Evolutionary conservation across 2,888 invertebrate genomes (phyloP), one percentile per base, ranked within the genome.

Genomic region (Chrysotoxum bicinctum): DNA sequence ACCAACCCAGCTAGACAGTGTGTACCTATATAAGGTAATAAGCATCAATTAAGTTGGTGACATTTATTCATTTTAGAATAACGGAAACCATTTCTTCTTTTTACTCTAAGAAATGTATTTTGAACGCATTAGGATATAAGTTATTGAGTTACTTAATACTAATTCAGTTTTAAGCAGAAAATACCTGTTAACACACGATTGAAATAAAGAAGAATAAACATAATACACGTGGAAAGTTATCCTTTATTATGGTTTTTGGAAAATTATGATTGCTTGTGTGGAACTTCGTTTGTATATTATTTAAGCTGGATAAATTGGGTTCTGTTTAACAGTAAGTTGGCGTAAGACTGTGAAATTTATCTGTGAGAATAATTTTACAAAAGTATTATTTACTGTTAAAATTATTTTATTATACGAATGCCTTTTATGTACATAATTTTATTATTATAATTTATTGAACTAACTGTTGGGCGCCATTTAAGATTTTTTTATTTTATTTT

Each of bases 41-140:
- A 81, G 81, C 81, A 73, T 85, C 85, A 85, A 85, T 85, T 80
- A 85, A 85, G 81, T 50, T 72, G 30, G 80, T 70, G 72, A 52
- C 75, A 84, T 80, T 77, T 54, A 30, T 74, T 74, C 60, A 23
- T 75, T 69, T 62, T 45, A 35, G 40, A 21, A 32, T 12, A 40
- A 40, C 54, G 37, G 40, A 16, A 48, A 9, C 9, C 30, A 43
- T 35, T 35, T 37, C 26, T 12, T 19, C 14, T 21, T 12, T 7
- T 40, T 16, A 3, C 16, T 30, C 26, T 3, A 8, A 54, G 62
- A 68, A 68, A 62, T 74, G 32, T 69, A 54, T 69, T 73, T 73
- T 19, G 62, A 45, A 35, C 45, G 54, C 66, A 79, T 72, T 35
- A 64, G 75, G 80, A 70, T 80, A 43, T 74, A 69, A 54, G 56